Conservation (phyloP, 1,140 invertebrate species). For the Stenopsyche tienmushanensis region DNA sequence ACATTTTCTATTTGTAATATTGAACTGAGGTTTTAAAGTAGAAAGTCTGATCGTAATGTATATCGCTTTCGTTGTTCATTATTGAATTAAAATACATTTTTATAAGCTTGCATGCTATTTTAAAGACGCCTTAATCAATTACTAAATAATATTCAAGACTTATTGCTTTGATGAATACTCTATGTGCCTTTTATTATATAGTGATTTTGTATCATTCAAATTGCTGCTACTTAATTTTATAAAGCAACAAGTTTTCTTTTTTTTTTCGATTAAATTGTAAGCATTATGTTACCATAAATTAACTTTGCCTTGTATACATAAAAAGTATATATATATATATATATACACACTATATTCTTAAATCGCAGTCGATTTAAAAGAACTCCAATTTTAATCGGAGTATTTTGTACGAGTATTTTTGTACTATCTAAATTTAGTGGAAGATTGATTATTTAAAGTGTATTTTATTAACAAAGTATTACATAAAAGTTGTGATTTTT, state of each 20-base stretch:
- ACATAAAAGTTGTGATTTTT: constrained; percentile 2
- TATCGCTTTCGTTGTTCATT: no score
- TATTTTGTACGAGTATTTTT: background rate
- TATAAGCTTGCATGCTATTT: no score
- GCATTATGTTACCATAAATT: constrained; percentile 28
- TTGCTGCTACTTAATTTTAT: background rate
- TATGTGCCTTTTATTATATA: constrained; percentile 21
- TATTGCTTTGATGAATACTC: background rate
- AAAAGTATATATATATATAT: background rate
- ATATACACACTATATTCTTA: background rate
- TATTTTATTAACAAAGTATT: background rate
- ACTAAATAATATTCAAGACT: constrained; percentile 2
- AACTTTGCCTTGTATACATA: constrained; percentile 2
- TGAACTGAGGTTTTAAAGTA: no score
- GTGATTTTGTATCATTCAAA: constrained; percentile 3
- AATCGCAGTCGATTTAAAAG: background rate
- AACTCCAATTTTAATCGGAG: background rate
- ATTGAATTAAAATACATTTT: no score
- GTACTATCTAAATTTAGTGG: background rate
- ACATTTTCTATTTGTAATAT: no score
- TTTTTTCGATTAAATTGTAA: constrained; percentile 24
- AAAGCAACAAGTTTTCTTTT: constrained; percentile 13
- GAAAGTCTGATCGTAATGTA: no score
- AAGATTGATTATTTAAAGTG: background rate
- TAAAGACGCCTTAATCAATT: constrained; percentile 1